Base-by-base conservation (phyloP, 2,888 invertebrate genomes). In the Idaea dimidiata region DNA sequence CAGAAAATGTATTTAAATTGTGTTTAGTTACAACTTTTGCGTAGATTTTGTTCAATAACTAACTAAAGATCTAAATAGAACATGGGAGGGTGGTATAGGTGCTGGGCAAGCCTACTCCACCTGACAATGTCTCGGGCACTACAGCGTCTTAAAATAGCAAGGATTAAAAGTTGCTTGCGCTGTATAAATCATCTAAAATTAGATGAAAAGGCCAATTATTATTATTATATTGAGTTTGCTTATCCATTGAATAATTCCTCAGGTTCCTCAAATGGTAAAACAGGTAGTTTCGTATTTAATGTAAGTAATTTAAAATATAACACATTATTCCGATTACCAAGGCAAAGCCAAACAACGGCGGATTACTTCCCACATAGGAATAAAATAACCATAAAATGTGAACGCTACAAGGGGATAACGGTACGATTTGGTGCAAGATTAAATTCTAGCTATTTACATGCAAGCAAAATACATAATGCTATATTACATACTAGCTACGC, bases 381-480 rank as follows among this genome's bases (percentile, higher is more conserved):
- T 87, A 87, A 79, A 76, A 88, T 88, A 83, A 83, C 66, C 87
- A 87, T 89, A 84, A 87, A 87, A 81, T 75, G 77, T 81, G 79
- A 81, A 76, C 65, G 65, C 69, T 64, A 67, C 68, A 69, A 66
- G 61, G 60, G 78, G 68, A 66, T 59, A 77, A 82, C 77, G 77
- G 76, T 75, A 75, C 86, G 89, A 89, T 89, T 89, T 87, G 80
- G 82, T 77, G 80, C 76, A 78, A 87, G 89, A 88, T 88, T 88
- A 89, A 88, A 88, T 77, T 77, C 72, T 72, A 67, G 56, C 62
- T 66, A 66, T 71, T 81, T 82, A 43, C 43, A 43, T 43, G 14
- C 14, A 14, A 43, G 43, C 14, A 43, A 43, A 43, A 43, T 43
- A 33, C 14, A 8, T 43, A 14, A 3, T 14, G 8, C 43, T 84